These are phyloP conservation scores for Hystrix brachyura DNA, from an alignment of 2,113 vertebrate genomes.

Conservation along the genomic window DNA sequence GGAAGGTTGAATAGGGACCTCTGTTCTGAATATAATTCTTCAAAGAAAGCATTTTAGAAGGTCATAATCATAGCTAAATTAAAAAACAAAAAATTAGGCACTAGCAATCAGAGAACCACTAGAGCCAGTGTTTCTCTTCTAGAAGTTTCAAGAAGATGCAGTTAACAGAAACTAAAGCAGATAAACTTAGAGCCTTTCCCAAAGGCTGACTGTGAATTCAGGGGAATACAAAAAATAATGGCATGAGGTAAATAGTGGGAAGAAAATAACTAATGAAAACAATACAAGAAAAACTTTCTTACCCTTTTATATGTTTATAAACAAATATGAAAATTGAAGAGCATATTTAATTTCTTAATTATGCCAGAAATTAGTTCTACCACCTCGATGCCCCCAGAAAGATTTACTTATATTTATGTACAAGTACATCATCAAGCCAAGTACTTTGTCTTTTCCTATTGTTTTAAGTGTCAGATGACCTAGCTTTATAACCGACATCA, in stretches of 20 bases:
- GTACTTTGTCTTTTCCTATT: neutral
- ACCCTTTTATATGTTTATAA: neutral
- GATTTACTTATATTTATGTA: neutral
- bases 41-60: constrained; percentile 52
- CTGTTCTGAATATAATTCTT: constrained; percentile 21
- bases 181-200: neutral
- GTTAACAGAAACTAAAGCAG: neutral
- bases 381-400: neutral
- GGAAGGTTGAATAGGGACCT: neutral
- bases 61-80: constrained; percentile 4
- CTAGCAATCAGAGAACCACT: neutral
- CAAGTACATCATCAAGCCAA: neutral
- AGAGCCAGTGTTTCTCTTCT: constrained; percentile 3
- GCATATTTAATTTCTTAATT: neutral
- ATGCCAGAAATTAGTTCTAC: neutral
- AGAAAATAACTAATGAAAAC: constrained; percentile 38
- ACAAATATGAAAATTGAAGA: constrained; percentile 17
- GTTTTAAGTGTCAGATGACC: neutral
- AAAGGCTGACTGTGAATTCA: neutral
- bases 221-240: neutral
- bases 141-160: neutral
- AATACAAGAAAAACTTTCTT: neutral
- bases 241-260: neutral
- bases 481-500: neutral
- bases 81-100: constrained; percentile 63